Conservation (phyloP, 2,888 invertebrate genomes). For the Herminia tarsipennalis region DNA sequence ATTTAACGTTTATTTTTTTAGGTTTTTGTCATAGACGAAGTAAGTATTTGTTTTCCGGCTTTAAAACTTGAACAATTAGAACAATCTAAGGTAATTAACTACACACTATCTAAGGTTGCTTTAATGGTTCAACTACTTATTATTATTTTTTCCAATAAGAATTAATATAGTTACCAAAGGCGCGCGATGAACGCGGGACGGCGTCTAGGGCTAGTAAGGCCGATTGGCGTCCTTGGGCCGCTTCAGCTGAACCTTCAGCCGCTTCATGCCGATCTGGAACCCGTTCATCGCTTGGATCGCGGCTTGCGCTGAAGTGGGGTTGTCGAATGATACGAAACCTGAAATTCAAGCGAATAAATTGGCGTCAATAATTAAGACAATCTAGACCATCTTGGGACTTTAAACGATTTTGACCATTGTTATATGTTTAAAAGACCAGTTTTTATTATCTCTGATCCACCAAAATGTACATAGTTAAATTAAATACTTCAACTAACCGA, state of each 20-base stretch:
- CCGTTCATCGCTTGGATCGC: conserved; percentile 99
- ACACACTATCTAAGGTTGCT: too few relatives aligned
- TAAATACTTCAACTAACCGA: conserved; percentile 89
- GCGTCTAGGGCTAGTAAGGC: conserved; percentile 95
- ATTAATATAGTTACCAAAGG: conserved; percentile 55
- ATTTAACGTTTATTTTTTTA: not conserved
- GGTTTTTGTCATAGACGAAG: too few relatives aligned
- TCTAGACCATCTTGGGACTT: too few relatives aligned
- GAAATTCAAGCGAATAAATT: conserved; percentile 37
- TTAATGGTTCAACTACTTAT: not conserved
- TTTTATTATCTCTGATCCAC: not conserved
- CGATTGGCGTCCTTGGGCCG: conserved; percentile 99
- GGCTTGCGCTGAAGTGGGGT: conserved; percentile 98
- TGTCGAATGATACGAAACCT: conserved; percentile 99
- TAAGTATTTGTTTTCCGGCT: too few relatives aligned
- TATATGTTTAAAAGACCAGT: not conserved
- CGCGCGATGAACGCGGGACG: conserved; percentile 78
- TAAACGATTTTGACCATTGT: too few relatives aligned
- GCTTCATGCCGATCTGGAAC: conserved; percentile 99
- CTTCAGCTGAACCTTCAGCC: conserved; percentile 99
- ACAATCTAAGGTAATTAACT: too few relatives aligned
- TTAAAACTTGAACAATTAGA: too few relatives aligned
- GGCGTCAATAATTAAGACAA: too few relatives aligned
- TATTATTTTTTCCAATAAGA: not conserved
- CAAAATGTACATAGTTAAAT: too few relatives aligned